These are phyloP conservation scores for Nestor notabilis DNA, from an alignment of 2,113 vertebrate species.

Conservation along the genomic window DNA sequence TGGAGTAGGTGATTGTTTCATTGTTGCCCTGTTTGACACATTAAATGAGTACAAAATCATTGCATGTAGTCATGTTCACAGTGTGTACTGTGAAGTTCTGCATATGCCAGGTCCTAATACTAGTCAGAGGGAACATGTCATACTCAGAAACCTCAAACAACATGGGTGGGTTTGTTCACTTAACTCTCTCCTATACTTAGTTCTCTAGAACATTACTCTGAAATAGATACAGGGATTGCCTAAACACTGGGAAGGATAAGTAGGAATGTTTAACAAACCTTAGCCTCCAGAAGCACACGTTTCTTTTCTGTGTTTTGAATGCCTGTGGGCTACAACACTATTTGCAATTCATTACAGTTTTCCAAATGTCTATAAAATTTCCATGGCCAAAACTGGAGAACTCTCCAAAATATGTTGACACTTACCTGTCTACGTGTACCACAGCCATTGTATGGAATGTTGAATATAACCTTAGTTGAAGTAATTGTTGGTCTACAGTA, in stretches of 20 bases:
- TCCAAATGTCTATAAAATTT: background rate
- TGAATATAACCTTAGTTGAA: conserved; percentile 44
- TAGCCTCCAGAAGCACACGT: background rate
- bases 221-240: background rate
- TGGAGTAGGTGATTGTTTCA: conserved; percentile 70
- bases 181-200: background rate
- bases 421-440: conserved; percentile 63
- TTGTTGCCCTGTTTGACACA: conserved; percentile 44
- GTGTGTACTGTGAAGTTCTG: background rate
- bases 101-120: background rate
- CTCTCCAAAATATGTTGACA: background rate
- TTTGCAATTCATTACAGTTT: background rate
- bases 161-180: background rate
- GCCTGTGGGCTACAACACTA: background rate
- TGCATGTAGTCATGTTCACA: background rate
- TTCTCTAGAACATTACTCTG: background rate
- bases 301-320: background rate
- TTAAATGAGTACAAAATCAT: background rate
- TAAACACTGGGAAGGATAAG: background rate
- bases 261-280: background rate
- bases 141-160: background rate
- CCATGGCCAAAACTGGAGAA: background rate
- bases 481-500: conserved; percentile 52
- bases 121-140: background rate
- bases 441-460: conserved; percentile 55